A percentile compares a stretch with the other conserved stretches of the same genome.
Conservation (phyloP, 2,888 invertebrate genomes). For the Saturnia pavonia region DNA sequence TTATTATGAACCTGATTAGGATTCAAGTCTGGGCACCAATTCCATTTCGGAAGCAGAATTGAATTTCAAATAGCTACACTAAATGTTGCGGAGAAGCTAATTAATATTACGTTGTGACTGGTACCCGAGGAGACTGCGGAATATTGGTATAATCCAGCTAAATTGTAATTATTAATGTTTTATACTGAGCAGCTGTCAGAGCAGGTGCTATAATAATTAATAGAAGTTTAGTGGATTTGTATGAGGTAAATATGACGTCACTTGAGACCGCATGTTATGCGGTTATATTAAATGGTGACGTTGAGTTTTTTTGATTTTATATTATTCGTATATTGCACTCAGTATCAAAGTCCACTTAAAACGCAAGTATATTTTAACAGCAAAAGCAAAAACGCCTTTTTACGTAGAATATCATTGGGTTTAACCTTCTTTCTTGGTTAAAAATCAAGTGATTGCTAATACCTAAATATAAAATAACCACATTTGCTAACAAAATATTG, state of each 20-base stretch:
- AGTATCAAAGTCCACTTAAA: too few relatives aligned
- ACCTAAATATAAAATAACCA: too few relatives aligned
- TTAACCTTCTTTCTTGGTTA: too few relatives aligned
- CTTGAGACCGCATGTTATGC: neutral
- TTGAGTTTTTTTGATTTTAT: too few relatives aligned
- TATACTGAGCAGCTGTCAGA: slow-evolving; percentile 28
- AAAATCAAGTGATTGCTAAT: too few relatives aligned
- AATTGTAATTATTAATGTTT: slow-evolving; percentile 29
- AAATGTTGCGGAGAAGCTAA: slow-evolving; percentile 34
- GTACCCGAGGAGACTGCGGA: slow-evolving; percentile 20
- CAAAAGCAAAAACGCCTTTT: too few relatives aligned
- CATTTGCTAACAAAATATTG: too few relatives aligned
- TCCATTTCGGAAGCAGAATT: slow-evolving; percentile 43
- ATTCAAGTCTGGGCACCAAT: slow-evolving; percentile 43
- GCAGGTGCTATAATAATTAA: slow-evolving; percentile 25
- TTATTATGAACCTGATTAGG: slow-evolving; percentile 35
- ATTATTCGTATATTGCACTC: too few relatives aligned
- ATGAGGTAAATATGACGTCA: neutral
- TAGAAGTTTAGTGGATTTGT: neutral
- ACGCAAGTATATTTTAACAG: too few relatives aligned
- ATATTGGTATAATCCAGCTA: slow-evolving; percentile 31
- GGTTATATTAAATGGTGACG: too few relatives aligned
- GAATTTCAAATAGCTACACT: slow-evolving; percentile 49
- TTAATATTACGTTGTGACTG: slow-evolving; percentile 43
- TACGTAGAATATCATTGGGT: too few relatives aligned